phyloP scores from a whole-genome alignment of 2,113 vertebrate genomes.

The Theropithecus gelada region DNA sequence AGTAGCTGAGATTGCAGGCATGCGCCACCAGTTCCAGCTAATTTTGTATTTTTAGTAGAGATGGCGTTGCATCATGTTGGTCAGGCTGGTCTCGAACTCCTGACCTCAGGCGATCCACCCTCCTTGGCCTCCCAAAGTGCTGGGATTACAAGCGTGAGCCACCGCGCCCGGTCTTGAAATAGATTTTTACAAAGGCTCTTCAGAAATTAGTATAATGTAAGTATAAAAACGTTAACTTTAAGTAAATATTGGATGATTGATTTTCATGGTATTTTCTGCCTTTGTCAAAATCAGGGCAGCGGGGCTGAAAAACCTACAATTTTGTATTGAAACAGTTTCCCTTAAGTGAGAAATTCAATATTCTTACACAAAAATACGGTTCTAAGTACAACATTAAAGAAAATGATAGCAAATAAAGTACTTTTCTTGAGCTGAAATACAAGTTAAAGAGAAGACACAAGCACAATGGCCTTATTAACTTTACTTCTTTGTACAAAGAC shows the following conservation, averaged over 20 bases:
- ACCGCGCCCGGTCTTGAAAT: not conserved
- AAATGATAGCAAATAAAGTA: slow-evolving; percentile 12
- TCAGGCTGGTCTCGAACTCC: no score
- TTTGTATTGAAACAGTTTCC: slow-evolving; percentile 26
- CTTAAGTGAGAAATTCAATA: slow-evolving; percentile 25
- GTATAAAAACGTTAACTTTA: slow-evolving; percentile 41
- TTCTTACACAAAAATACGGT: slow-evolving; percentile 37
- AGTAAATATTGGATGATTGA: slow-evolving; percentile 25
- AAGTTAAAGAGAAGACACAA: not conserved
- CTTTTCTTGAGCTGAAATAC: not conserved
- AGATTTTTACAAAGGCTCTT: slow-evolving; percentile 51
- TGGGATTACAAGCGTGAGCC: no score
- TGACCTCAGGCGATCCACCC: no score
- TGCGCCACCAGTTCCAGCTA: no score
- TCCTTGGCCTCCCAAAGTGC: no score
- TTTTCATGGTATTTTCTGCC: slow-evolving; percentile 23
- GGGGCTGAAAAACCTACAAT: not conserved
- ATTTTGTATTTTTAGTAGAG: no score
- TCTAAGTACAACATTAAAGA: slow-evolving; percentile 31
- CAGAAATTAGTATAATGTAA: slow-evolving; percentile 39
- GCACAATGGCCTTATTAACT: not conserved
- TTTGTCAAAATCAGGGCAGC: slow-evolving; percentile 21
- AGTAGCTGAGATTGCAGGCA: no score
- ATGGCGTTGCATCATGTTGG: no score
- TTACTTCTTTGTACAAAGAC: slow-evolving; percentile 23